Percentiles rank a stretch among this genome's conserved stretches.
Conservation (phyloP, 2,113 vertebrate genomes). For the Nothocercus julius region DNA sequence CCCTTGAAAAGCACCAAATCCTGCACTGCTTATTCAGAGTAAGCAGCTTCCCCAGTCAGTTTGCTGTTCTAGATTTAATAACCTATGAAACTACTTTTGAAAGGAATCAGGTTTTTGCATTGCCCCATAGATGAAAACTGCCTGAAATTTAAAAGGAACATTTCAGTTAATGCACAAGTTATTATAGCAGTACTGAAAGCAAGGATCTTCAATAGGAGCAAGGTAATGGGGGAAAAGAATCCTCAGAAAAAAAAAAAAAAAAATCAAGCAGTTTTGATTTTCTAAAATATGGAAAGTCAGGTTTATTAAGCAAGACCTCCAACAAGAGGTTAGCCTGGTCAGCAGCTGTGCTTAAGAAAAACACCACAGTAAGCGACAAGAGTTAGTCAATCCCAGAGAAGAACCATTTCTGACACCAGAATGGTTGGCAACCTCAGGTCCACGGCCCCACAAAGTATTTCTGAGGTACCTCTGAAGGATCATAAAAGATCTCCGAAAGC, state of each 20-base stretch:
- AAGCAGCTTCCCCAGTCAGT: neutral
- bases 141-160: neutral
- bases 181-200: neutral
- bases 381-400: neutral
- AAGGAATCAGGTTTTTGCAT: neutral
- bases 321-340: neutral
- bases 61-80: neutral
- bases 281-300: neutral
- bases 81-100: neutral
- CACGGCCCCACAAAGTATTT: neutral
- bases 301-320: neutral
- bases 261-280: too few relatives aligned
- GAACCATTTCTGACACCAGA: neutral
- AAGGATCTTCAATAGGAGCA: neutral
- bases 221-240: neutral
- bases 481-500: neutral
- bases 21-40: neutral
- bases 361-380: rapidly evolving
- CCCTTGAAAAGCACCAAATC: neutral
- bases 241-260: neutral
- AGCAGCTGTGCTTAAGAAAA: neutral
- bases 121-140: rapidly evolving
- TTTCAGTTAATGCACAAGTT: neutral
- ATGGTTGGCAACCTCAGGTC: neutral
- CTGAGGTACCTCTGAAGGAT: neutral